Conservation (phyloP, 2,888 invertebrate genomes). For the Unio delphinus region DNA sequence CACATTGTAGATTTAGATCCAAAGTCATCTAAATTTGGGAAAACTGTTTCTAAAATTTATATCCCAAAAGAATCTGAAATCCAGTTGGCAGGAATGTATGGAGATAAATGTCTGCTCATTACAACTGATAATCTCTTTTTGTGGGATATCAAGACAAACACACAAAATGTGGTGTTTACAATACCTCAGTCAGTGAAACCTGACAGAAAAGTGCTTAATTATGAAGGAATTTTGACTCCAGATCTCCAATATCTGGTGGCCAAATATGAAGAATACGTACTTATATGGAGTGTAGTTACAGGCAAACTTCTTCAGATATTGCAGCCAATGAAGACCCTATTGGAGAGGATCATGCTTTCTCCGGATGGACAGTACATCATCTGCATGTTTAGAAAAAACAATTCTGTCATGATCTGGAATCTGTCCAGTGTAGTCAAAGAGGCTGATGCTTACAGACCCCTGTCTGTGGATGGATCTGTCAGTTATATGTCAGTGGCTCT, state of each 20-base stretch:
- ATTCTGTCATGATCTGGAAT: constrained; percentile 36
- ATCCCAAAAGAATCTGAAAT: constrained; percentile 12
- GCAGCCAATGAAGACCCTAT: constrained; percentile 30
- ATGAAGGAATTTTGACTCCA: constrained; percentile 27
- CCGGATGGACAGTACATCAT: constrained; percentile 30
- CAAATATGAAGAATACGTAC: constrained; percentile 35
- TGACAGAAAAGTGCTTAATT: constrained; percentile 29
- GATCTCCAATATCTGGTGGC: constrained; percentile 33
- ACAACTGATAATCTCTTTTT: constrained; percentile 32
- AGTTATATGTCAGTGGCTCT: constrained; percentile 32
- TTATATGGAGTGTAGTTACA: constrained; percentile 30
- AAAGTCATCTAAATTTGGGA: constrained; percentile 21
- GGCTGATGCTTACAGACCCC: constrained; percentile 26
- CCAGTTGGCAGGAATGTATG: constrained; percentile 17
- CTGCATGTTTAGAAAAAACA: constrained; percentile 32
- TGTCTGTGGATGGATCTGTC: constrained; percentile 34
- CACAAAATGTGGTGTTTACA: constrained; percentile 18
- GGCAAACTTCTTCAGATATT: constrained; percentile 24
- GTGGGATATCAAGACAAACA: constrained; percentile 32
- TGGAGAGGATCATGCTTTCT: constrained; percentile 20
- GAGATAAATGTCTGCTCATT: constrained; percentile 25
- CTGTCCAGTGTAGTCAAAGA: constrained; percentile 20
- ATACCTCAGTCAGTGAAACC: constrained; percentile 35
- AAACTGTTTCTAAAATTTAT: constrained; percentile 15
- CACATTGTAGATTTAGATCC: constrained; percentile 24